These are phyloP conservation scores for Apeira syringaria DNA, from an alignment of 2,888 invertebrate genomes.

Conservation along the genomic window DNA sequence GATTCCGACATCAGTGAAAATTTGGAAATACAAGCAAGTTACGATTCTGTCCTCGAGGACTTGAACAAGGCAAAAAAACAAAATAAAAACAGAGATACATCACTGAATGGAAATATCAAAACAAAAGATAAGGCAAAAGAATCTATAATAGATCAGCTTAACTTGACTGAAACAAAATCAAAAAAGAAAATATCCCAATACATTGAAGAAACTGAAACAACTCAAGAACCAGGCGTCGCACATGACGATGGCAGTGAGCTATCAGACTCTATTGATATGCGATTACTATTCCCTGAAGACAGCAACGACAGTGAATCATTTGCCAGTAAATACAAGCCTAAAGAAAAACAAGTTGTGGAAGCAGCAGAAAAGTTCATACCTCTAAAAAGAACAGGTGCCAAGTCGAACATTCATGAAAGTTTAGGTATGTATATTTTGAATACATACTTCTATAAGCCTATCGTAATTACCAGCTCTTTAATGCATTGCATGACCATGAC, in stretches of 20 bases:
- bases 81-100: conserved; percentile 49
- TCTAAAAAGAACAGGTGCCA: conserved; percentile 53
- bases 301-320: conserved; percentile 53
- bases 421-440: conserved; percentile 38
- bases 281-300: conserved; percentile 66
- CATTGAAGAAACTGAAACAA: conserved; percentile 14
- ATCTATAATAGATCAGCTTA: conserved; percentile 62
- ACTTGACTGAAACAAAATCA: conserved; percentile 53
- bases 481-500: no score
- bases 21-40: conserved; percentile 63
- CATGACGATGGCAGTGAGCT: conserved; percentile 44
- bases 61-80: conserved; percentile 43
- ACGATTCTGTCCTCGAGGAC: conserved; percentile 58
- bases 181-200: conserved; percentile 34
- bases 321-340: conserved; percentile 24
- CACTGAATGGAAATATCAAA: conserved; percentile 58
- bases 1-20: conserved; percentile 58
- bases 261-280: conserved; percentile 65
- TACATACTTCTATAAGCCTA: no score
- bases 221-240: conserved; percentile 19
- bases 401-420: conserved; percentile 51
- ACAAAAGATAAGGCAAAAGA: conserved; percentile 44
- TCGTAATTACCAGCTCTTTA: no score
- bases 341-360: conserved; percentile 5
- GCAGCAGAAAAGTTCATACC: conserved; percentile 50